Base-by-base conservation (phyloP, 1,140 invertebrate genomes). In the Anastrepha obliqua region DNA sequence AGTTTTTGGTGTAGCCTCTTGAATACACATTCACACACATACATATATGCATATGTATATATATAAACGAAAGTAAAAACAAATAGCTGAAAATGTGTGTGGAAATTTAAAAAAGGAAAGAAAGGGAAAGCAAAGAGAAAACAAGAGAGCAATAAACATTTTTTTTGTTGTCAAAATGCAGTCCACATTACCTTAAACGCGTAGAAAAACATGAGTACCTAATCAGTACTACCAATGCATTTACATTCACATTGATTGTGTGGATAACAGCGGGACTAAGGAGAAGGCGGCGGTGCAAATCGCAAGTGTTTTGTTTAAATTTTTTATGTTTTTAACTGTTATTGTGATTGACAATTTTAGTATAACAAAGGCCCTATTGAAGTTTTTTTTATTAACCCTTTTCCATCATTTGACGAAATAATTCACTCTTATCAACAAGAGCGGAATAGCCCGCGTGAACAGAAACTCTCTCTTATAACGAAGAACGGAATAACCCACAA, bases 221-320 rank as follows among this genome's bases (percentile, higher is more conserved):
- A 55, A 55, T 55, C 51, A 55, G 51, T 11, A 55, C 51, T 47
- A 74, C 42, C 9, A 74, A 47, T 44, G 44, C 65, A 70, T 15
- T 44, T 13, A 70, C 65, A 70, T 2, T 11, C 13, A 47, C 42
- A 74, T 47, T 4, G 15, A 47, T 44, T 74, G 67, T 74, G 67
- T 74, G 67, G 4, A 44, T 44, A 74, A 74, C 67, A 74, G 42
- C 42, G 42, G 42, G 3, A 47, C 67, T 6, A 17, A 17, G 67
- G 67, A 4, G 67, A 74, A 74, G 67, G 42, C 67, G 67, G 67
- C 67, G 67, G 42, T 74, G 67, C 6, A 74, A 44, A 74, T 74
- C 42, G 67, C 67, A 74, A 74, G 67, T 74, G 67, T 74, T 74
- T 29, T 74, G 29, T 74, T 74, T 17, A 6, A 74, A 74, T 47